Evolutionary conservation across 2,113 vertebrate species (phyloP).

Genomic region (Saguinus imperator): DNA sequence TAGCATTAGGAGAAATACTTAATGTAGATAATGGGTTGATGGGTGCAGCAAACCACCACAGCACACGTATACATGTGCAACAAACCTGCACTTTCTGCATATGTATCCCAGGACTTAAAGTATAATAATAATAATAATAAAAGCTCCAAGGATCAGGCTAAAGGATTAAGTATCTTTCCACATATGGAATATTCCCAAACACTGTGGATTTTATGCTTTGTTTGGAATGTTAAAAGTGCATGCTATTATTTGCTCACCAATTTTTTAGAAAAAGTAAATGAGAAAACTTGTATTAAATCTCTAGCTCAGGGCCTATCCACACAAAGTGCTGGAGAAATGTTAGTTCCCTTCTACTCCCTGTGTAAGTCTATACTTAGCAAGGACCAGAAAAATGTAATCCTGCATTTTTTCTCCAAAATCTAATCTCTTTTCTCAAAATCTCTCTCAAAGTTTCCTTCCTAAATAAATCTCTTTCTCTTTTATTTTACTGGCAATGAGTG

Average conservation of each 20-base stretch:
- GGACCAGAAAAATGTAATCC: not conserved
- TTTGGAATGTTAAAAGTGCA: not conserved
- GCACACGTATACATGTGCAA: no score
- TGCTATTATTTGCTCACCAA: not conserved
- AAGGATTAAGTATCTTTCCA: not conserved
- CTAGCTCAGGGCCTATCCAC: not conserved
- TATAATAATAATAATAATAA: no score
- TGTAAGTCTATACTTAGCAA: not conserved
- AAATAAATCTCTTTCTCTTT: not conserved
- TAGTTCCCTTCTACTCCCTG: not conserved
- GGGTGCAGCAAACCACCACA: no score
- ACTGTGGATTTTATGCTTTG: not conserved
- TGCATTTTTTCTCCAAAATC: not conserved
- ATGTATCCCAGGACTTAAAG: no score
- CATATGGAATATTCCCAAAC: not conserved
- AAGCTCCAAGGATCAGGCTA: not conserved
- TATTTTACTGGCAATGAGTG: not conserved
- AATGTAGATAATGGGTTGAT: no score
- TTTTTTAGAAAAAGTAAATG: not conserved
- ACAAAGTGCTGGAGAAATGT: not conserved
- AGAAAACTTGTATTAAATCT: not conserved
- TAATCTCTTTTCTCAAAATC: not conserved
- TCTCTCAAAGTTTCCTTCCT: not conserved
- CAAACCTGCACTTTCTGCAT: no score
- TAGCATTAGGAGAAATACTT: no score